phyloP scores from a whole-genome alignment of 2,113 vertebrate species.

The Atlantisia rogersi region DNA sequence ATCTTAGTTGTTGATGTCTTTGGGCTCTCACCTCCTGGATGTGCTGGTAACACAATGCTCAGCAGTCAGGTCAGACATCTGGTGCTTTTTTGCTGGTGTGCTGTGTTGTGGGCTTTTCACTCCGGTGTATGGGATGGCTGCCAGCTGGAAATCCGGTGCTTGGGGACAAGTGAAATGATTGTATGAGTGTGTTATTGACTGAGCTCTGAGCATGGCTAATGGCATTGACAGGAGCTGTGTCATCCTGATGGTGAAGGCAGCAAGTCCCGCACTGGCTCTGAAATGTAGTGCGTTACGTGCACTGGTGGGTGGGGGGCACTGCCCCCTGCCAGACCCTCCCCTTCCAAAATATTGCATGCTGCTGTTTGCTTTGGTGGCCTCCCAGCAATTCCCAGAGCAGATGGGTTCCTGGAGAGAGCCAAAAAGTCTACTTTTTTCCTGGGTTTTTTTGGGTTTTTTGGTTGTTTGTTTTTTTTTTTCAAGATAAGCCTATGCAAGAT shows the following conservation, averaged over 20 bases:
- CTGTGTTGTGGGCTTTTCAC: neutral
- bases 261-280: neutral
- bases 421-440: neutral
- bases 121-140: neutral
- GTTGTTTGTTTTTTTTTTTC: neutral
- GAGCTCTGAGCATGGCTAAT: neutral
- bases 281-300: neutral
- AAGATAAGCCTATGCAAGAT: neutral
- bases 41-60: neutral
- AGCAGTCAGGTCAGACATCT: neutral
- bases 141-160: neutral
- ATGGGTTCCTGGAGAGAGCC: neutral
- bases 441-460: no score
- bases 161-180: neutral
- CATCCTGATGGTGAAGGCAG: neutral
- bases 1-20: neutral
- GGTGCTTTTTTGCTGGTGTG: neutral
- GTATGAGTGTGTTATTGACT: neutral
- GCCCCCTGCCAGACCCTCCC: neutral
- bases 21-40: neutral
- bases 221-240: conserved; percentile 1
- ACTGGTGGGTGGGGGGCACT: neutral
- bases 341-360: neutral
- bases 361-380: neutral
- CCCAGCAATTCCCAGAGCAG: neutral